phyloP scores from a whole-genome alignment of 2,113 vertebrate genomes.

The Melanerpes aurifrons region DNA sequence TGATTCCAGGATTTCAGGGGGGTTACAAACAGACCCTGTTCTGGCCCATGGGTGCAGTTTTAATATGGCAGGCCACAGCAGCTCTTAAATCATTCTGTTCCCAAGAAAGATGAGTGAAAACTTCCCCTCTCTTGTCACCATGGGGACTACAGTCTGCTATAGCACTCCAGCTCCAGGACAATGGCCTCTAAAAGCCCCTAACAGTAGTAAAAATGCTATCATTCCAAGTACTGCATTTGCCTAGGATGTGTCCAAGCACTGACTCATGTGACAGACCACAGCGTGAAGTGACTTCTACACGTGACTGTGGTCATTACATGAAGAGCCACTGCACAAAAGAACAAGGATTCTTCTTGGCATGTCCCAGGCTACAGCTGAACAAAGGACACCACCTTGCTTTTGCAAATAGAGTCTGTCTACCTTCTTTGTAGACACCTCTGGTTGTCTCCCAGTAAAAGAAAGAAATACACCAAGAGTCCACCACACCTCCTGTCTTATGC shows the following conservation, averaged over 20 bases:
- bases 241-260: background rate
- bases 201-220: background rate
- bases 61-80: background rate
- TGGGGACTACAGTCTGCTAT: constrained; percentile 49
- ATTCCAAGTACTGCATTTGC: background rate
- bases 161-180: constrained; percentile 19
- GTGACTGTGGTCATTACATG: background rate
- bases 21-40: background rate
- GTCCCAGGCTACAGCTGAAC: background rate
- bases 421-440: background rate
- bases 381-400: background rate
- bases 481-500: background rate
- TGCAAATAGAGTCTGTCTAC: background rate
- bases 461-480: background rate
- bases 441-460: background rate
- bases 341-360: background rate
- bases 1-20: background rate
- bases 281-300: background rate
- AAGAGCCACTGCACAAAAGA: background rate
- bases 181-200: background rate
- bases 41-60: background rate
- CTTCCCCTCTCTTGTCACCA: constrained; percentile 21
- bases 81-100: background rate
- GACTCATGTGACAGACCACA: background rate
- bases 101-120: background rate